Percentiles rank a stretch among this genome's conserved stretches.
These are phyloP conservation scores for Agriopis leucophaearia DNA, from an alignment of 2,888 invertebrate genomes.

Conservation along the genomic window DNA sequence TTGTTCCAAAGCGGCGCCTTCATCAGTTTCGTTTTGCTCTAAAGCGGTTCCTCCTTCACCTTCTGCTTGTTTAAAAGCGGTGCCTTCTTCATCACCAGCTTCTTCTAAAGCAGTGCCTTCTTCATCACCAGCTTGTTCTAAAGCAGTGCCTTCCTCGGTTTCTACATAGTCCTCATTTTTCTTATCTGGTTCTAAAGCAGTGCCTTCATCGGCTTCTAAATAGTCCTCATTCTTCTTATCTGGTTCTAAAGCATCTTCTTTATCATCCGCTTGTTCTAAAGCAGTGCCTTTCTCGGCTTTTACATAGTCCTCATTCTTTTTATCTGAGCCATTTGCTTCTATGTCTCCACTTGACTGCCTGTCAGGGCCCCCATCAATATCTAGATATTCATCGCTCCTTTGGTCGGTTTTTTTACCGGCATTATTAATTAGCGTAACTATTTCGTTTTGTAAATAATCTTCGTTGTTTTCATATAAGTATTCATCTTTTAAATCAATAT, in stretches of 20 bases:
- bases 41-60: not conserved
- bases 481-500: not conserved
- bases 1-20: not conserved
- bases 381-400: conserved; percentile 11
- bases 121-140: not conserved
- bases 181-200: not conserved
- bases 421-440: conserved; percentile 13
- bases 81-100: too few relatives aligned
- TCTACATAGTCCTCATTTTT: conserved; percentile 1
- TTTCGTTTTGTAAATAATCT: conserved; percentile 21
- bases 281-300: not conserved
- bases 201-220: conserved; percentile 1
- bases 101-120: too few relatives aligned
- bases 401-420: conserved; percentile 12
- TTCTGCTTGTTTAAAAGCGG: not conserved
- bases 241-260: too few relatives aligned
- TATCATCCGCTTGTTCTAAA: not conserved
- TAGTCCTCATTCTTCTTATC: not conserved
- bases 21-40: conserved; percentile 3
- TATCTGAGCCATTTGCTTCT: conserved; percentile 3
- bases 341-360: not conserved
- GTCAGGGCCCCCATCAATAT: conserved; percentile 15
- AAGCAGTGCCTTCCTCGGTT: too few relatives aligned
- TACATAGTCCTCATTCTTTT: not conserved
- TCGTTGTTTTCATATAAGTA: not conserved